Evolutionary conservation across 30 jellyfish, hydroid and myxozoan genomes (phyloP).

Genomic region (Mastigias papua): DNA sequence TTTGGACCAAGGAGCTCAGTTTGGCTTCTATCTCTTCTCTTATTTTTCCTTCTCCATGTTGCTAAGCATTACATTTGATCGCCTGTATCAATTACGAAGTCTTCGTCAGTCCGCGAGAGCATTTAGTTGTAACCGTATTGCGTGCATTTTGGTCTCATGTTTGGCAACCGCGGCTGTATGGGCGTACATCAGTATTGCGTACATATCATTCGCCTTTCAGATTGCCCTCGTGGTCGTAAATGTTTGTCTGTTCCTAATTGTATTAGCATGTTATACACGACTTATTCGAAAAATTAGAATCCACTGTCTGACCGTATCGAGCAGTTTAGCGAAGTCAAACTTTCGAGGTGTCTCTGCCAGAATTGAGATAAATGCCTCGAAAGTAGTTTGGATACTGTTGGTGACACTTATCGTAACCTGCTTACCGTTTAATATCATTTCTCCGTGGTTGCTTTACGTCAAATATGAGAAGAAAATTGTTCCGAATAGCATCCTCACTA

Average conservation of each 20-base stretch:
- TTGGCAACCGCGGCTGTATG: neutral
- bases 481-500: neutral
- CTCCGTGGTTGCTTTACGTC: conserved; percentile 25
- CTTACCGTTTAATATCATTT: conserved; percentile 25
- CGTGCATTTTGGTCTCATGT: neutral
- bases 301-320: conserved; percentile 18
- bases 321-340: conserved; percentile 21
- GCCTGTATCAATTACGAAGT: conserved; percentile 33
- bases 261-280: neutral
- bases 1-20: conserved; percentile 43
- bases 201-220: conserved; percentile 21
- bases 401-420: conserved; percentile 6
- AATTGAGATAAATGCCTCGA: conserved; percentile 21
- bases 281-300: conserved; percentile 32
- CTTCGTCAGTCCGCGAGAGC: conserved; percentile 13
- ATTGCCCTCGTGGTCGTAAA: neutral
- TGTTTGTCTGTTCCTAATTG: conserved; percentile 9
- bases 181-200: conserved; percentile 2
- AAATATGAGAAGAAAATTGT: conserved; percentile 1
- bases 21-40: conserved; percentile 14
- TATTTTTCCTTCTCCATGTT: conserved; percentile 57
- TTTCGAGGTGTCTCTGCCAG: conserved; percentile 19
- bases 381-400: conserved; percentile 25
- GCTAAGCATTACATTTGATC: conserved; percentile 46
- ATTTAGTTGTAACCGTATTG: neutral